Percentiles rank a stretch among this genome's conserved stretches.
These are phyloP conservation scores for Nansenia antarctica DNA, from an alignment of 2,113 vertebrate genomes.

Conservation along the genomic window DNA sequence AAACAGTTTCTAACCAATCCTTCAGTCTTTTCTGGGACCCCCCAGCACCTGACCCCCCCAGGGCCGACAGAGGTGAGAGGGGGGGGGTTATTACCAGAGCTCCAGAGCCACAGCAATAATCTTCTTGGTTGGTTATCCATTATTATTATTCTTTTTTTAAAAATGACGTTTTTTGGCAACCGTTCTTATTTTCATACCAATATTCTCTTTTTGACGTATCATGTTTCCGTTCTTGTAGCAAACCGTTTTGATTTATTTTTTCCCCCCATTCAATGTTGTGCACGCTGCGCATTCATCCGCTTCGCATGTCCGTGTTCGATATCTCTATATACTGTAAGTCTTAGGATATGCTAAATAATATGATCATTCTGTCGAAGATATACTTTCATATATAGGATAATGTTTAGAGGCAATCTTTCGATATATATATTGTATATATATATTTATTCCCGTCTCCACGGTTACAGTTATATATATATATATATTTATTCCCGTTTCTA, in stretches of 20 bases:
- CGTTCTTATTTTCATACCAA: constrained; percentile 54
- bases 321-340: constrained; percentile 35
- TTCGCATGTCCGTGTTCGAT: constrained; percentile 50
- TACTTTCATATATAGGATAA: constrained; percentile 69
- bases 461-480: constrained; percentile 19
- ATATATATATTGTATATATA: constrained; percentile 26
- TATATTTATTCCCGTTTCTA: constrained; percentile 25
- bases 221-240: constrained; percentile 15
- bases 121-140: constrained; percentile 36
- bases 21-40: constrained; percentile 48
- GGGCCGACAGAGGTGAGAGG: not conserved
- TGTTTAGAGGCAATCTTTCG: constrained; percentile 44
- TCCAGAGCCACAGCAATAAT: constrained; percentile 43
- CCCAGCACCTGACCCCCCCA: constrained; percentile 34
- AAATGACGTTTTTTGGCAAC: constrained; percentile 70
- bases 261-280: constrained; percentile 16
- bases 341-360: constrained; percentile 27
- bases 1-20: constrained; percentile 52
- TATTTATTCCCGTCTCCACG: constrained; percentile 24
- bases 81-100: constrained; percentile 32
- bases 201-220: constrained; percentile 27
- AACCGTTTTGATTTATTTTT: constrained; percentile 24
- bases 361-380: constrained; percentile 44
- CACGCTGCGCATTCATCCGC: constrained; percentile 59
- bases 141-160: constrained; percentile 24